phyloP scores from a whole-genome alignment of 2,888 invertebrate genomes.

The Congeria kusceri region DNA sequence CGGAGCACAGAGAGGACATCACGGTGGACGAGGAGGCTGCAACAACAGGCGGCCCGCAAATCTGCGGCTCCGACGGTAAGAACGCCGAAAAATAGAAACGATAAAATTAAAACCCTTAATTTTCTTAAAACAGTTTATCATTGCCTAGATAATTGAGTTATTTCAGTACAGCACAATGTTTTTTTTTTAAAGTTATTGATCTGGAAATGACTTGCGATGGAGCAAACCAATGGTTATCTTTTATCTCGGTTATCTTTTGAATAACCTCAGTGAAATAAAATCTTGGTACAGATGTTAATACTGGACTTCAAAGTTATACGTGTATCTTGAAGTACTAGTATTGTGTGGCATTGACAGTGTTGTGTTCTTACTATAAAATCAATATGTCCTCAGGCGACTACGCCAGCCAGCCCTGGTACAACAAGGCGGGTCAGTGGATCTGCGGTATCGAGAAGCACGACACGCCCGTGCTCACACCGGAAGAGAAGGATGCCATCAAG shows the following conservation, averaged over 20 bases:
- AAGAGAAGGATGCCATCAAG: slow-evolving; percentile 75
- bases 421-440: slow-evolving; percentile 82
- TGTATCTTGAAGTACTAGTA: neutral
- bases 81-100: neutral
- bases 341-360: neutral
- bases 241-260: no score
- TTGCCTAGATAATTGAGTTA: no score
- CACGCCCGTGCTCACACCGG: slow-evolving; percentile 68
- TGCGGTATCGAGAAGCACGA: slow-evolving; percentile 85
- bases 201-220: no score
- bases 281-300: no score
- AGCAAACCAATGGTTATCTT: no score
- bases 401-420: slow-evolving; percentile 79
- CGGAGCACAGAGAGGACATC: slow-evolving; percentile 65
- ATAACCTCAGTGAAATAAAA: no score
- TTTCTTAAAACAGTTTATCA: no score
- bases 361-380: no score
- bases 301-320: no score
- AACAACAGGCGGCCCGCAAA: neutral
- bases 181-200: no score
- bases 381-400: slow-evolving; percentile 57
- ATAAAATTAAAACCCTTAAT: no score
- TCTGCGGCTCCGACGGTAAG: slow-evolving; percentile 34
- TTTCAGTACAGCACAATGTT: no score
- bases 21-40: slow-evolving; percentile 50